Evolutionary conservation across 1,140 invertebrate genomes (phyloP).

Genomic region (Lerema accius): DNA sequence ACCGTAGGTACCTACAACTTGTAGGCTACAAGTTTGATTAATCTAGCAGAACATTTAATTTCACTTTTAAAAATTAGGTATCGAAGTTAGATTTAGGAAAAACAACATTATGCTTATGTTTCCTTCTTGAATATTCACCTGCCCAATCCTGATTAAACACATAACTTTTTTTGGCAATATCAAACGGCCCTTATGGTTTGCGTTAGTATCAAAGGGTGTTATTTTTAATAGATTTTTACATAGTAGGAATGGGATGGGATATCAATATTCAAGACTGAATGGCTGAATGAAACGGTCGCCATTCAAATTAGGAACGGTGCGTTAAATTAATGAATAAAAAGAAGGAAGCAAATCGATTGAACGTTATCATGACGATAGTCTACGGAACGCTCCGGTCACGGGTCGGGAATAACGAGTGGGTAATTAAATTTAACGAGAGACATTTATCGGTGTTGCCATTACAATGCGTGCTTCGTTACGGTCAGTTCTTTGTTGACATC

Average conservation of each 20-base stretch:
- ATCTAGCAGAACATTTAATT: too few relatives aligned
- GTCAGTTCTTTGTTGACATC: conserved; percentile 24
- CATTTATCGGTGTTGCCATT: conserved; percentile 53
- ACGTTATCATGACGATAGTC: conserved; percentile 34
- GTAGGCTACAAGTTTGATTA: too few relatives aligned
- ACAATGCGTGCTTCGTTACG: conserved; percentile 35
- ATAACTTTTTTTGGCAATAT: too few relatives aligned
- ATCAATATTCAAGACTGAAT: neutral
- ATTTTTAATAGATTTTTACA: too few relatives aligned
- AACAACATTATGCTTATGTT: too few relatives aligned
- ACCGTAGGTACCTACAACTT: too few relatives aligned
- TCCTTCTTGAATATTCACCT: too few relatives aligned
- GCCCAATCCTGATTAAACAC: too few relatives aligned
- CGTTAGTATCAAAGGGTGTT: too few relatives aligned
- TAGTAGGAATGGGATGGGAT: neutral
- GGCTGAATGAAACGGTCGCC: neutral
- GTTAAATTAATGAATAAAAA: conserved; percentile 20
- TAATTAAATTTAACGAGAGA: conserved; percentile 66
- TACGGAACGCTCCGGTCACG: conserved; percentile 40
- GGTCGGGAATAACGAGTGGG: conserved; percentile 50
- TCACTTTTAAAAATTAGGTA: too few relatives aligned
- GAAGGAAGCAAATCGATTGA: conserved; percentile 33
- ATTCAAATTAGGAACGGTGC: conserved; percentile 21
- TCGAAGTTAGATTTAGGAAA: too few relatives aligned
- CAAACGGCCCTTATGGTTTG: too few relatives aligned